A percentile compares a stretch with the other conserved stretches of the same genome.
phyloP scores from a whole-genome alignment of 2,797 vertebrate species.

The Trichosurus vulpecula region DNA sequence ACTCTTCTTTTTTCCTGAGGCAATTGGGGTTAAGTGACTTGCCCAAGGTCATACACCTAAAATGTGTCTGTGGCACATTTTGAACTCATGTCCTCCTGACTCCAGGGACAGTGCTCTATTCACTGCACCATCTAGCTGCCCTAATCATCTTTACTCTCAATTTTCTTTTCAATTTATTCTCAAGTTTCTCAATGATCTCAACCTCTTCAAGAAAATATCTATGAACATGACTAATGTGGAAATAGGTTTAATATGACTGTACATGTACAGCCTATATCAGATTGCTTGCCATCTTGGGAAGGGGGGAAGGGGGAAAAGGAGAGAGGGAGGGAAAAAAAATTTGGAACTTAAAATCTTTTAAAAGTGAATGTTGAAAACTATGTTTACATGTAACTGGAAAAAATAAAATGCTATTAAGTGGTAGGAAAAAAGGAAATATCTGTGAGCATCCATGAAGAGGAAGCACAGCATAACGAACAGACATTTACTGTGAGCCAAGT shows the following conservation, averaged over 20 bases:
- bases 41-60: not conserved
- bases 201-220: not conserved
- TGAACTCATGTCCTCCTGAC: not conserved
- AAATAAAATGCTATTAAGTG: too few relatives aligned
- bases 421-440: not conserved
- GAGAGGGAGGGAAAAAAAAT: too few relatives aligned
- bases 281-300: too few relatives aligned
- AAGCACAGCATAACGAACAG: not conserved
- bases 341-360: too few relatives aligned
- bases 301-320: too few relatives aligned
- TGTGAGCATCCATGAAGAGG: not conserved
- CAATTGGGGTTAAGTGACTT: constrained; percentile 10
- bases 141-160: constrained; percentile 34
- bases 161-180: not conserved
- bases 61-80: not conserved
- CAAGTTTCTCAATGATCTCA: not conserved
- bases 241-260: too few relatives aligned
- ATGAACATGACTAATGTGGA: too few relatives aligned
- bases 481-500: not conserved
- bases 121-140: not conserved
- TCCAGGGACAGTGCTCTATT: not conserved
- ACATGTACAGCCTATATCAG: too few relatives aligned
- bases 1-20: not conserved
- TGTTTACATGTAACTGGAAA: too few relatives aligned
- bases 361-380: too few relatives aligned